These are phyloP conservation scores for Drosophila cardini DNA, from an alignment of 1,140 invertebrate genomes.

Conservation along the genomic window DNA sequence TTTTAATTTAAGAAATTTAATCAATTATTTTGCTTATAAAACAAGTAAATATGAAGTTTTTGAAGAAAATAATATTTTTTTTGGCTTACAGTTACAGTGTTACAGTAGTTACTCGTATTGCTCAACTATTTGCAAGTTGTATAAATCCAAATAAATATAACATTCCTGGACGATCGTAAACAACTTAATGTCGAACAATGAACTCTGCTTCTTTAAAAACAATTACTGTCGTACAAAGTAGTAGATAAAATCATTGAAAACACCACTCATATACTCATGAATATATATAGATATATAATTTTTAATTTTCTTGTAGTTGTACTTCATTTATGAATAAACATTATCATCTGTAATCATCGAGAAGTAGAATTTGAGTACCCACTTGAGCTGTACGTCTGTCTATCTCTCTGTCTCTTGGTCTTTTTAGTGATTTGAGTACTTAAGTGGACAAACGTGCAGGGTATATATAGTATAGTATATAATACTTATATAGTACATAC, in stretches of 20 bases:
- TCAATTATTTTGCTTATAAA: not conserved
- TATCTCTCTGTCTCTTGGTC: slow-evolving; percentile 1
- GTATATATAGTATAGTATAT: no score
- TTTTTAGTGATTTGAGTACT: slow-evolving; percentile 23
- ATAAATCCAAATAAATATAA: slow-evolving; percentile 11
- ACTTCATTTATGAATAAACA: slow-evolving; percentile 32
- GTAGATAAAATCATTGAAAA: not conserved
- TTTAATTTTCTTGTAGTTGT: not conserved
- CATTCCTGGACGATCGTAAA: slow-evolving; percentile 18
- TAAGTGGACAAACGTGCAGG: slow-evolving; percentile 33
- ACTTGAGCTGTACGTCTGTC: slow-evolving; percentile 12
- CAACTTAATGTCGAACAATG: slow-evolving; percentile 27
- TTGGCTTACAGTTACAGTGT: not conserved
- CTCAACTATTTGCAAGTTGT: slow-evolving; percentile 15
- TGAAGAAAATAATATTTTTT: no score
- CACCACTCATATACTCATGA: not conserved
- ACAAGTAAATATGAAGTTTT: not conserved
- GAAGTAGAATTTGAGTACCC: slow-evolving; percentile 20
- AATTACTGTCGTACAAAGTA: no score
- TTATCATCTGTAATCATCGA: slow-evolving; percentile 34
- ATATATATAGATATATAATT: no score
- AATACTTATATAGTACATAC: no score
- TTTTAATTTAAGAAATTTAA: no score
- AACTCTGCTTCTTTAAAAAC: slow-evolving; percentile 17
- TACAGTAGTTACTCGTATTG: slow-evolving; percentile 5